phyloP scores from a whole-genome alignment of 2,888 invertebrate species.

The Nysson spinosus region DNA sequence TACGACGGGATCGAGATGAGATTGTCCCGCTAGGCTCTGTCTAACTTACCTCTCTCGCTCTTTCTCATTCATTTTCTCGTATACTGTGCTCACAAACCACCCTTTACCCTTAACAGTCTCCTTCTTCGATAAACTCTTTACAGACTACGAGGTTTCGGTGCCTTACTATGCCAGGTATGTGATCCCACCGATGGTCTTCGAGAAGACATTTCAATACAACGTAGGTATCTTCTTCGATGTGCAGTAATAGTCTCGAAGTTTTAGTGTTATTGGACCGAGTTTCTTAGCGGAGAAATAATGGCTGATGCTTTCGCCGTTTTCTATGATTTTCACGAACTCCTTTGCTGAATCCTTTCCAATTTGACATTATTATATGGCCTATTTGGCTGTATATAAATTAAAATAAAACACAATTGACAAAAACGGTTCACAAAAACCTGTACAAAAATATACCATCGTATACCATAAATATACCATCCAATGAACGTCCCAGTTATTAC shows the following conservation, averaged over 20 bases:
- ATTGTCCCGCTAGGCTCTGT: slow-evolving; percentile 73
- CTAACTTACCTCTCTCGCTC: slow-evolving; percentile 23
- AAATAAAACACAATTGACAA: no score
- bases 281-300: no score
- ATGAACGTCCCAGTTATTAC: no score
- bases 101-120: slow-evolving; percentile 71
- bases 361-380: no score
- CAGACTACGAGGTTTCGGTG: slow-evolving; percentile 59
- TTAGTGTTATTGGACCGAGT: no score
- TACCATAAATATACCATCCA: no score
- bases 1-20: slow-evolving; percentile 77
- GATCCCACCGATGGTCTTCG: slow-evolving; percentile 16
- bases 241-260: slow-evolving; percentile 7
- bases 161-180: slow-evolving; percentile 33
- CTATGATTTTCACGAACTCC: no score
- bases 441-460: no score
- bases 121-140: slow-evolving; percentile 72
- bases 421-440: no score
- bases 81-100: slow-evolving; percentile 63
- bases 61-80: slow-evolving; percentile 20
- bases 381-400: no score
- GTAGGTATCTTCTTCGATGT: slow-evolving; percentile 7
- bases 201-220: slow-evolving; percentile 37
- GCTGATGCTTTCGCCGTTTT: no score
- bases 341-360: no score